These are phyloP conservation scores for Centruroides sculpturatus DNA, from an alignment of 1,140 invertebrate genomes.

Conservation along the genomic window DNA sequence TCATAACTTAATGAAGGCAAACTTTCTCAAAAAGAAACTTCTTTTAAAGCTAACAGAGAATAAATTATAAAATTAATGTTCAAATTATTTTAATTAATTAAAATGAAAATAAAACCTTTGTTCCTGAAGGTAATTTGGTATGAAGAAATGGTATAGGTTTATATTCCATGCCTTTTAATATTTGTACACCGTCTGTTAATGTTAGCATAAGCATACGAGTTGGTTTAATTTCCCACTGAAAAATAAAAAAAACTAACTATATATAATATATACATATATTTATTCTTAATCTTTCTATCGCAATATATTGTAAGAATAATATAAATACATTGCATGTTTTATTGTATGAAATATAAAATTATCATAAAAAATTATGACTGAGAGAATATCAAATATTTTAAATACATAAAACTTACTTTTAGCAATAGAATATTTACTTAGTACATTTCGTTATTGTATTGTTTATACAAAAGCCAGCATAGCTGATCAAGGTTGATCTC, in stretches of 20 bases:
- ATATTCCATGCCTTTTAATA: slow-evolving; percentile 56
- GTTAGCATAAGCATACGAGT: slow-evolving; percentile 53
- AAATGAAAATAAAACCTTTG: slow-evolving; percentile 32
- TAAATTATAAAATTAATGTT: slow-evolving; percentile 1
- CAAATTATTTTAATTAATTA: background rate
- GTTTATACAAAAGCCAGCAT: no score
- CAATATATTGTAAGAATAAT: no score
- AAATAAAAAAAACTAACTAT: background rate
- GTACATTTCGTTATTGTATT: no score
- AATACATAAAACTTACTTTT: no score
- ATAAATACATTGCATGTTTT: no score
- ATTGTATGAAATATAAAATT: no score
- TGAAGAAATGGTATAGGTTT: slow-evolving; percentile 43
- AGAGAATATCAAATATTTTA: no score
- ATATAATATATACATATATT: no score
- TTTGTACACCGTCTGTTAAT: slow-evolving; percentile 57
- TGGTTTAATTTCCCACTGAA: slow-evolving; percentile 32
- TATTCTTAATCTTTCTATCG: no score
- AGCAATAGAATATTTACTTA: no score
- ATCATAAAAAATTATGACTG: no score
- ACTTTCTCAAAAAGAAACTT: background rate
- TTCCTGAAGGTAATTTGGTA: slow-evolving; percentile 43
- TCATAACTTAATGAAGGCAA: background rate
- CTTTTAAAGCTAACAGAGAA: background rate
- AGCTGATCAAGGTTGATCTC: no score